Evolutionary conservation across 2,888 invertebrate species (phyloP).

Genomic region (Harpalus rufipes): DNA sequence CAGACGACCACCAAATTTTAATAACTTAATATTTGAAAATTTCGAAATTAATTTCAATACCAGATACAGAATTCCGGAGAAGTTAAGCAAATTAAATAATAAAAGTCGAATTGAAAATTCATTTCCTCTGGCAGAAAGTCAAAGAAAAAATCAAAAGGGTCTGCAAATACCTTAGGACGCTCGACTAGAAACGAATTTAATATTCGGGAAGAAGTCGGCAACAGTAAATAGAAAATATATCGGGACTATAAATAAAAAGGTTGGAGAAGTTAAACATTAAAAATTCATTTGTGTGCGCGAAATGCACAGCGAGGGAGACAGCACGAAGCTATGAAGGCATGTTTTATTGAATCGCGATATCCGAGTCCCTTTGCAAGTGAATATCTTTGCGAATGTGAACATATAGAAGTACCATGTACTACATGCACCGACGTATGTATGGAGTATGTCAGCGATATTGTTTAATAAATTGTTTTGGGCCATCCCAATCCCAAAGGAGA

Average conservation of each 20-base stretch:
- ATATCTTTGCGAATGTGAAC: neutral
- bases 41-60: slow-evolving; percentile 8
- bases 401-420: slow-evolving; percentile 16
- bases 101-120: slow-evolving; percentile 39
- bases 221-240: slow-evolving; percentile 59
- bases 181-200: slow-evolving; percentile 48
- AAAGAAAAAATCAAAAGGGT: slow-evolving; percentile 48
- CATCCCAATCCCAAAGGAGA: slow-evolving; percentile 24
- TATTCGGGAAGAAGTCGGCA: slow-evolving; percentile 45
- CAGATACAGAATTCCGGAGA: neutral
- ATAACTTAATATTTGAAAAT: neutral
- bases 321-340: slow-evolving; percentile 11
- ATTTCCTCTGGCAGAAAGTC: slow-evolving; percentile 32
- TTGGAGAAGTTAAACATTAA: slow-evolving; percentile 62
- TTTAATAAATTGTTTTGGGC: slow-evolving; percentile 33
- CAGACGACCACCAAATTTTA: too few species aligned
- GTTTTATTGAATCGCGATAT: slow-evolving; percentile 55
- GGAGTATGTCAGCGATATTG: slow-evolving; percentile 31
- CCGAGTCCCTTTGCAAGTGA: slow-evolving; percentile 37
- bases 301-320: slow-evolving; percentile 7
- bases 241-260: slow-evolving; percentile 60
- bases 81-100: slow-evolving; percentile 30
- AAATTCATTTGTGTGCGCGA: slow-evolving; percentile 63
- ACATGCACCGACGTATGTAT: neutral
- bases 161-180: slow-evolving; percentile 41